Conservation (phyloP, 1,140 invertebrate genomes). For the Eriocheir sinensis region DNA sequence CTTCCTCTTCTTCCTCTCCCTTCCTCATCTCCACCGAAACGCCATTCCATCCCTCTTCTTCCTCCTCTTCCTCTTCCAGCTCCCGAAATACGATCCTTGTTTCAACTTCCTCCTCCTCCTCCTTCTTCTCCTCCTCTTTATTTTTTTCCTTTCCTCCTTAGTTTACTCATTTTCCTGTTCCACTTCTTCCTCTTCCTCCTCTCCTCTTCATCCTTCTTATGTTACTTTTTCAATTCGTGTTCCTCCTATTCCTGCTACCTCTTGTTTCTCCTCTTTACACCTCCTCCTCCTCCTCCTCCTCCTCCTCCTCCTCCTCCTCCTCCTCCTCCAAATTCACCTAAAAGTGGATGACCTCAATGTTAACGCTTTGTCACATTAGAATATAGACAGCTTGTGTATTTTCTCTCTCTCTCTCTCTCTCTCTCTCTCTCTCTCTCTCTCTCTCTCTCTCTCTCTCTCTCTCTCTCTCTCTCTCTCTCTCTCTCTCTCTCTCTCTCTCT, state of each 20-base stretch:
- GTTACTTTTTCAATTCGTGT: too few relatives aligned
- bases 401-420: not conserved
- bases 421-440: not conserved
- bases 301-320: conserved; percentile 17
- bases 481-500: not conserved
- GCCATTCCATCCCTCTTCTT: not conserved
- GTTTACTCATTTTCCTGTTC: too few relatives aligned
- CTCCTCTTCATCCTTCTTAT: not conserved
- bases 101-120: not conserved
- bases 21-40: too few relatives aligned
- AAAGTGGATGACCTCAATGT: not conserved
- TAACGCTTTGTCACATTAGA: not conserved
- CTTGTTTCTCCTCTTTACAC: not conserved
- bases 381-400: not conserved
- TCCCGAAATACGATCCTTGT: too few relatives aligned
- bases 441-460: too few relatives aligned
- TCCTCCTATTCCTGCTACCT: not conserved
- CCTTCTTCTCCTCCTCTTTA: not conserved
- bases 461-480: not conserved
- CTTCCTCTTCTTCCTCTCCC: too few relatives aligned
- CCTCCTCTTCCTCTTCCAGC: not conserved
- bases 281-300: not conserved
- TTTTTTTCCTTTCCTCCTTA: not conserved
- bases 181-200: too few relatives aligned
- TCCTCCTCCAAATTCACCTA: not conserved